phyloP scores from a whole-genome alignment of 1,140 invertebrate species.

The Microplitis demolitor region DNA sequence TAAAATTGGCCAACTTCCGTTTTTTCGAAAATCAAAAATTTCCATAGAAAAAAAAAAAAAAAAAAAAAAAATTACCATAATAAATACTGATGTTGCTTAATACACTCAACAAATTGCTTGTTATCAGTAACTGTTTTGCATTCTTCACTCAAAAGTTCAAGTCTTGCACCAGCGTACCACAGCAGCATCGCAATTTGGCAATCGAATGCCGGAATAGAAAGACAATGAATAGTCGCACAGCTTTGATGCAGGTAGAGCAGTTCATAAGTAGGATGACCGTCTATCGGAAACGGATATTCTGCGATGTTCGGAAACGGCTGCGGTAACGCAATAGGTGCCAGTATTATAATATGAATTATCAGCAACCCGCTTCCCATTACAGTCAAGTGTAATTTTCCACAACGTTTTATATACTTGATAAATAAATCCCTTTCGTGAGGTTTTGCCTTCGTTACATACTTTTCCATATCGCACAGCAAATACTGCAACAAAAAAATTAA shows the following conservation, averaged over 20 bases:
- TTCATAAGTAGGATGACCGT: conserved; percentile 31
- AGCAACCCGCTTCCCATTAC: conserved; percentile 27
- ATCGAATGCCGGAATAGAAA: conserved; percentile 39
- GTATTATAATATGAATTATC: conserved; percentile 24
- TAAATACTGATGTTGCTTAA: conserved; percentile 39
- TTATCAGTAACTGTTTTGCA: conserved; percentile 27
- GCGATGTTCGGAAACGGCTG: conserved; percentile 40
- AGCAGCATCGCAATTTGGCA: conserved; percentile 39
- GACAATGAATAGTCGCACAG: conserved; percentile 38
- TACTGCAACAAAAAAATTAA: neutral
- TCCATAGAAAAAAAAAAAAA: neutral
- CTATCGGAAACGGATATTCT: conserved; percentile 44
- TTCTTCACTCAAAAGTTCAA: conserved; percentile 34
- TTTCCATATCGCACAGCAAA: neutral
- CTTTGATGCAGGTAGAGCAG: conserved; percentile 47
- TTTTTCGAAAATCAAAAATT: too few species aligned
- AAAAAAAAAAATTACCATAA: conserved; percentile 32
- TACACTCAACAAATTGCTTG: conserved; percentile 34
- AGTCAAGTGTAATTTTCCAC: conserved; percentile 1
- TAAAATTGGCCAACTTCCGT: too few species aligned
- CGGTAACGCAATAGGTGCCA: conserved; percentile 31
- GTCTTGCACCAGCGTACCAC: conserved; percentile 39
- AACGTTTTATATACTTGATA: neutral
- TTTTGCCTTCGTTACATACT: neutral
- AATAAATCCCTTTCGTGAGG: neutral